Evolutionary conservation across 2,797 vertebrate species (phyloP).

Genomic region (Enteromius treurensis): DNA sequence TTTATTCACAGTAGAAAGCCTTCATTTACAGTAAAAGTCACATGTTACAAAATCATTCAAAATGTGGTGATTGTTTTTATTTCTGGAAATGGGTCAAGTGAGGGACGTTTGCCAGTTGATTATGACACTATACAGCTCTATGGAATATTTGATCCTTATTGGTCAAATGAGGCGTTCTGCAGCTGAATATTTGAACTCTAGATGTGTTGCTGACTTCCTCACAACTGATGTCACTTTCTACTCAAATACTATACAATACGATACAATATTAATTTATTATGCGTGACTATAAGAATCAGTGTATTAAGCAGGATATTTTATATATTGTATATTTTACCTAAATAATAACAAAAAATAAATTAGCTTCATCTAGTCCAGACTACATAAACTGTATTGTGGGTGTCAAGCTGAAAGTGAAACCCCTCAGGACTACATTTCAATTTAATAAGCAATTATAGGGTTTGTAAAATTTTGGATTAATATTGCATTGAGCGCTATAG

Average conservation of each 20-base stretch:
- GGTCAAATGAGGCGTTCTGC: background rate
- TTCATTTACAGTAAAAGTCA: background rate
- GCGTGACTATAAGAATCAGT: background rate
- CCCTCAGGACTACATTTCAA: constrained; percentile 47
- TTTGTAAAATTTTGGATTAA: constrained; percentile 60
- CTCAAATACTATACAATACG: background rate
- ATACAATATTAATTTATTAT: background rate
- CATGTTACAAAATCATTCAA: background rate
- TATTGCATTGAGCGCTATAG: constrained; percentile 51
- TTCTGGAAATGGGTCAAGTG: background rate
- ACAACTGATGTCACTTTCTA: background rate
- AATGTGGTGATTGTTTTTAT: background rate
- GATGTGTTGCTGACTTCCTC: background rate
- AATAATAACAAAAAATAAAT: background rate
- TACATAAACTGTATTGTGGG: background rate
- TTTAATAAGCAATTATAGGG: constrained; percentile 65
- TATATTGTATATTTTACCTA: background rate
- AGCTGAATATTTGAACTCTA: background rate
- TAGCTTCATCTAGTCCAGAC: background rate
- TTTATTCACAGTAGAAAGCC: background rate
- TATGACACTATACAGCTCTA: background rate
- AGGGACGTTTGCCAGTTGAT: background rate
- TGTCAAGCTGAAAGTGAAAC: background rate
- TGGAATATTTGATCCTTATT: background rate
- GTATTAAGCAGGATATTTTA: background rate